Evolutionary conservation across 2,888 invertebrate species (phyloP), one percentile per base, ranked within the genome.

Genomic region (Mythimna ferrago): DNA sequence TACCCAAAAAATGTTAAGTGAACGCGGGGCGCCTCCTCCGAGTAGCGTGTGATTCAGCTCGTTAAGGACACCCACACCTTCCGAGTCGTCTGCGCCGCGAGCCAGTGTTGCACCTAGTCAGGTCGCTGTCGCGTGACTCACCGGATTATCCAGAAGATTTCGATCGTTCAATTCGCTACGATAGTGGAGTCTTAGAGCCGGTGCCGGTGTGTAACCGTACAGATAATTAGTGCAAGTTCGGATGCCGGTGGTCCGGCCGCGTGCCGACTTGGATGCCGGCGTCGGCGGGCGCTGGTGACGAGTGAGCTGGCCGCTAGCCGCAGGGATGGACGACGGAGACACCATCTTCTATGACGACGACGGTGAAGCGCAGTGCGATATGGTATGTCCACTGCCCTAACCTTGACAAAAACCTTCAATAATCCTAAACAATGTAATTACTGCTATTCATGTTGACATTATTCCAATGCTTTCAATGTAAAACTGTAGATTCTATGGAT

Each of bases 321-420:
- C 92, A 95, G 94, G 92, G 88, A 96, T 96, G 96, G 96, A 96
- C 93, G 96, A 95, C 94, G 94, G 95, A 91, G 93, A 93, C 89
- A 92, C 93, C 85, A 89, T 94, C 90, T 96, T 96, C 92, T 96
- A 96, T 95, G 96, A 96, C 96, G 96, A 96, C 94, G 96, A 96
- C 92, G 94, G 93, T 89, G 96, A 95, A 92, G 91, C 93, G 90
- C 94, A 95, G 90, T 94, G 93, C 93, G 96, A 96, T 91, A 96
- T 96, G 96, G 96, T 96, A 93, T 84, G 96, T 93, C 81, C 66
- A 77, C 68, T 67, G 53, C 71, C 54, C 79, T 86, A 85, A 87
- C 89, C 89, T 89, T 91, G 86, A 86, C 84, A 81, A 78, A 85
- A 77, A 84, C 85, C 85, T 86, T 86, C 78, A 21, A 74, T 72